These are phyloP conservation scores for Drosophila borealis DNA, from an alignment of 2,888 invertebrate genomes.

Conservation along the genomic window DNA sequence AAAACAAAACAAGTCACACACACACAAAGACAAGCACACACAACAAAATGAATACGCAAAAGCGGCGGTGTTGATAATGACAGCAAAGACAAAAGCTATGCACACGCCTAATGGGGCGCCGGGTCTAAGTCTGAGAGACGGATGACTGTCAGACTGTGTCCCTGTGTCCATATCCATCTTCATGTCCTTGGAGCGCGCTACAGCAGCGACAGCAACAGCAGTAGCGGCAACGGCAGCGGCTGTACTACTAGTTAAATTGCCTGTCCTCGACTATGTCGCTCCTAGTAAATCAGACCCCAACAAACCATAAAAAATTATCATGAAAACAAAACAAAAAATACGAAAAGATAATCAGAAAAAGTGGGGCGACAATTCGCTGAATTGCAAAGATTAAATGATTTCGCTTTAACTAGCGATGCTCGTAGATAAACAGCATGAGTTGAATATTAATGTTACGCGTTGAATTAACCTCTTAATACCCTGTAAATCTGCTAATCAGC, in stretches of 20 bases:
- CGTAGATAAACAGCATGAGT: slow-evolving; percentile 5
- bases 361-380: slow-evolving; percentile 25
- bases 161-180: slow-evolving; percentile 8
- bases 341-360: slow-evolving; percentile 15
- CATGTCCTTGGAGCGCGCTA: slow-evolving; percentile 63
- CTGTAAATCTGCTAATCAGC: not conserved
- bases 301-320: slow-evolving; percentile 45
- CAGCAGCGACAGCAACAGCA: slow-evolving; percentile 46
- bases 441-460: not conserved
- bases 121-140: slow-evolving; percentile 44
- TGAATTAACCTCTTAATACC: not conserved
- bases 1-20: slow-evolving; percentile 44
- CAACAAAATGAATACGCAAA: slow-evolving; percentile 40
- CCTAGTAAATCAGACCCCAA: slow-evolving; percentile 67
- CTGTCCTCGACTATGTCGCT: slow-evolving; percentile 60
- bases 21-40: slow-evolving; percentile 2
- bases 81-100: slow-evolving; percentile 65
- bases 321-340: slow-evolving; percentile 21
- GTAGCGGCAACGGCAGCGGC: not conserved
- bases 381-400: slow-evolving; percentile 40
- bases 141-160: slow-evolving; percentile 41
- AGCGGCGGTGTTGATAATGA: slow-evolving; percentile 71
- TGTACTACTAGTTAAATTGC: slow-evolving; percentile 67
- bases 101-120: slow-evolving; percentile 35
- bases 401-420: slow-evolving; percentile 28